Conservation (phyloP, 2,888 invertebrate species). For the Ormyrus nitidulus region DNA sequence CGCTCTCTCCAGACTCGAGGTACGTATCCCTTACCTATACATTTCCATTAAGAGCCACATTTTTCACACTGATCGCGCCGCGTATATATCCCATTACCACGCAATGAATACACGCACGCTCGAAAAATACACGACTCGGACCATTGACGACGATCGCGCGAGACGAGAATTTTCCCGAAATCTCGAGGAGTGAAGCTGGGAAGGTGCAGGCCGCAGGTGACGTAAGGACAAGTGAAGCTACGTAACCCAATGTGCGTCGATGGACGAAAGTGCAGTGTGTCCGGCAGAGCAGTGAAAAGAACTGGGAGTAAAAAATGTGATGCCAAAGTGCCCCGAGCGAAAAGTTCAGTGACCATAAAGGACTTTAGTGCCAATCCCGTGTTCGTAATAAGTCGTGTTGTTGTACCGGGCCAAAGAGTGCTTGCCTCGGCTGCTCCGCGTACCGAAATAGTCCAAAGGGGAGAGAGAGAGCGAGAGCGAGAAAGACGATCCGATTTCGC, state of each 20-base stretch:
- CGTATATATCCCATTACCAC: background rate
- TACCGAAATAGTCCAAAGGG: constrained; percentile 66
- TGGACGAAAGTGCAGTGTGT: background rate
- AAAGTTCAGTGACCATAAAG: constrained; percentile 74
- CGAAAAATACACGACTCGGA: no score
- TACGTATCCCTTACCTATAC: constrained; percentile 76
- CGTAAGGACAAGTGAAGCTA: constrained; percentile 47
- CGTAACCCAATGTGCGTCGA: background rate
- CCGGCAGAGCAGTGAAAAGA: constrained; percentile 4
- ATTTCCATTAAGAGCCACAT: background rate
- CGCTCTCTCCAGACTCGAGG: constrained; percentile 96
- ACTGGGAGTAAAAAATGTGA: constrained; percentile 31
- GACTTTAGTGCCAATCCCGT: constrained; percentile 72
- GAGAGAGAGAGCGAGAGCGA: constrained; percentile 2
- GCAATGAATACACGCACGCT: background rate
- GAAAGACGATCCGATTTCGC: constrained; percentile 38
- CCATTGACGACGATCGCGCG: no score
- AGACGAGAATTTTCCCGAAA: background rate
- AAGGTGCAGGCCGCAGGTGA: constrained; percentile 13
- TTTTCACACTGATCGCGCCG: background rate
- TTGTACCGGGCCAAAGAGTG: constrained; percentile 50
- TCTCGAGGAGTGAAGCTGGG: background rate
- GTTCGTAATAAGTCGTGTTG: constrained; percentile 51
- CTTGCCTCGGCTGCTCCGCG: constrained; percentile 65
- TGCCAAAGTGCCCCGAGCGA: background rate